These are phyloP conservation scores for Drosophila nikananu DNA, from an alignment of 1,140 invertebrate species.

Conservation along the genomic window DNA sequence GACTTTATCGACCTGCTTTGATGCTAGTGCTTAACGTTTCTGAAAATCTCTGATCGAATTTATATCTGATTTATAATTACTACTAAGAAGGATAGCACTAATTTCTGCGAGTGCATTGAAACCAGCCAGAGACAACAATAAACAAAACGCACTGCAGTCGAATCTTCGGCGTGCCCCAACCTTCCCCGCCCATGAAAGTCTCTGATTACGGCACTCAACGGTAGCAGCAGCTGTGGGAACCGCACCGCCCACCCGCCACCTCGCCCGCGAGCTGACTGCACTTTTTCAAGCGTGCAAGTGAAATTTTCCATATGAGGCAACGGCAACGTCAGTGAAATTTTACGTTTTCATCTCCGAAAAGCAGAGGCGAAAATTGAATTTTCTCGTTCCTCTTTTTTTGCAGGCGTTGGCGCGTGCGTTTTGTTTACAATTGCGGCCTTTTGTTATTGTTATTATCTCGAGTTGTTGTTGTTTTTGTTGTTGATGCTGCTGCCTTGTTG, in stretches of 20 bases:
- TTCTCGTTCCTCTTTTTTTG: constrained; percentile 24
- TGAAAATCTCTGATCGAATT: too few species aligned
- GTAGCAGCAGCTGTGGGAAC: constrained; percentile 35
- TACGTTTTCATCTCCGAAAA: constrained; percentile 53
- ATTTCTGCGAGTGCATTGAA: constrained; percentile 2
- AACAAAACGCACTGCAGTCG: constrained; percentile 68
- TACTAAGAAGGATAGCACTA: neutral
- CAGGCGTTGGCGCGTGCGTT: constrained; percentile 61
- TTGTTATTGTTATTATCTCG: constrained; percentile 66
- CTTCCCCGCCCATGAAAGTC: constrained; percentile 38
- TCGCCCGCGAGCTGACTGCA: constrained; percentile 35
- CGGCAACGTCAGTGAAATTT: constrained; percentile 72
- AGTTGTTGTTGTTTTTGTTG: constrained; percentile 28
- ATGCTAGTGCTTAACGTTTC: too few species aligned
- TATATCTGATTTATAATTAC: neutral
- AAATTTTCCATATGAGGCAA: constrained; percentile 80
- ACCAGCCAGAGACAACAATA: constrained; percentile 21
- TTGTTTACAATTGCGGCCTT: constrained; percentile 70
- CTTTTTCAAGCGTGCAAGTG: constrained; percentile 81
- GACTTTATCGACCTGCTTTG: too few species aligned
- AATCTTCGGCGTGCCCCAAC: constrained; percentile 5
- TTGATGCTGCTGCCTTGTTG: constrained; percentile 41
- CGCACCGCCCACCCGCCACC: neutral
- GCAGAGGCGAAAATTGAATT: constrained; percentile 31
- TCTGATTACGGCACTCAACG: constrained; percentile 74